Conservation (phyloP, 2,797 vertebrate genomes). For the Sebastes hubbsi region DNA sequence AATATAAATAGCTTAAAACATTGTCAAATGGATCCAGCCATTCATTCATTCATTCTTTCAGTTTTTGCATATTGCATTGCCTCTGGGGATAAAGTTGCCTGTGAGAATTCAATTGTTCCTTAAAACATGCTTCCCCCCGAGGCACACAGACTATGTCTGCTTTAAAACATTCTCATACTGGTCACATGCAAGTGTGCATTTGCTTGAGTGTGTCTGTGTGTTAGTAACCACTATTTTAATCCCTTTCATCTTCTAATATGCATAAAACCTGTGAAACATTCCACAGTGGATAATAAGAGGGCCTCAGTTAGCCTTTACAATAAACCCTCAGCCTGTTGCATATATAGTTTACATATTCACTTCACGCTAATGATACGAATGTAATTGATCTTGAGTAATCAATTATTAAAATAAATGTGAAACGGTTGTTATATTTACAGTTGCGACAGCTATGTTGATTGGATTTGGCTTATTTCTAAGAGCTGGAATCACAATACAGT, state of each 20-base stretch:
- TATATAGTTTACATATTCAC: neutral
- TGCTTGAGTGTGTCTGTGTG: neutral
- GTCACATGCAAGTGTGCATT: constrained; percentile 25
- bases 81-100: neutral
- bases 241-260: constrained; percentile 29
- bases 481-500: neutral
- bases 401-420: neutral
- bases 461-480: neutral
- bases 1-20: neutral
- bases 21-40: neutral
- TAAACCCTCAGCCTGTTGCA: neutral
- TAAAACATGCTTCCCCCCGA: neutral
- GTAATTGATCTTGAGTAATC: neutral
- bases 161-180: constrained; percentile 13
- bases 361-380: neutral
- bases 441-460: neutral
- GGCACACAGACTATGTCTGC: neutral
- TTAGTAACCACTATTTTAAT: constrained; percentile 4
- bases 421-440: neutral
- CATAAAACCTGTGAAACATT: constrained; percentile 31
- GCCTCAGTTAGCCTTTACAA: neutral
- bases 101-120: neutral
- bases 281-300: constrained; percentile 17
- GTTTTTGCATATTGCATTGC: neutral
- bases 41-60: neutral